These are phyloP conservation scores for Lissonota sp. DNA, from an alignment of 2,888 invertebrate genomes.

Conservation along the genomic window DNA sequence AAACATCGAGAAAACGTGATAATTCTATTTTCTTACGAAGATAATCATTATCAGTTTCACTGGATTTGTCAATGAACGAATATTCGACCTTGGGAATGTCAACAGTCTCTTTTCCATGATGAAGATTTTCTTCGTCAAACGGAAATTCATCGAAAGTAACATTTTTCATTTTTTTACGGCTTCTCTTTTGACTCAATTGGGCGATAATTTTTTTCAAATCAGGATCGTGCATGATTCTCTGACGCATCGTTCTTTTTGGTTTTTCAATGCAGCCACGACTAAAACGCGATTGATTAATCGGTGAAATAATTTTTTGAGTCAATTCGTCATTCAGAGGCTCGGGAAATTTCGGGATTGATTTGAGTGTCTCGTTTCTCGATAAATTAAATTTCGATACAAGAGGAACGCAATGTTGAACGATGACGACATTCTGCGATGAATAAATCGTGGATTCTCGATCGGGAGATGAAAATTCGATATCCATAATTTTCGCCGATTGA, in stretches of 20 bases:
- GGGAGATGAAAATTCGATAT: not conserved
- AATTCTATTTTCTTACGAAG: not conserved
- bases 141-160: constrained; percentile 20
- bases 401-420: constrained; percentile 35
- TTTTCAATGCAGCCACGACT: constrained; percentile 54
- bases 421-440: constrained; percentile 15
- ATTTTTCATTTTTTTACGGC: not conserved
- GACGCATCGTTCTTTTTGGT: constrained; percentile 21
- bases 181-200: constrained; percentile 8
- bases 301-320: not conserved
- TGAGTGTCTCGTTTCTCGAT: not conserved
- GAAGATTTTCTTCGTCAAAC: not conserved
- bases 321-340: constrained; percentile 15
- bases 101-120: not conserved
- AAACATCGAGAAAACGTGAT: constrained; percentile 43
- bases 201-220: constrained; percentile 58
- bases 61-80: constrained; percentile 25
- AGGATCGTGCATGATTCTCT: constrained; percentile 40
- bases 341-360: too few species aligned
- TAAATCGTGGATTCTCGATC: not conserved
- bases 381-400: not conserved
- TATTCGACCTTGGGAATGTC: not conserved
- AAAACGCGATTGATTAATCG: constrained; percentile 21
- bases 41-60: constrained; percentile 11
- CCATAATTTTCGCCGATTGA: not conserved